A percentile compares a stretch with the other conserved stretches of the same genome.
Evolutionary conservation across 2,113 vertebrate species (phyloP).

Genomic region (Varanus komodoensis): DNA sequence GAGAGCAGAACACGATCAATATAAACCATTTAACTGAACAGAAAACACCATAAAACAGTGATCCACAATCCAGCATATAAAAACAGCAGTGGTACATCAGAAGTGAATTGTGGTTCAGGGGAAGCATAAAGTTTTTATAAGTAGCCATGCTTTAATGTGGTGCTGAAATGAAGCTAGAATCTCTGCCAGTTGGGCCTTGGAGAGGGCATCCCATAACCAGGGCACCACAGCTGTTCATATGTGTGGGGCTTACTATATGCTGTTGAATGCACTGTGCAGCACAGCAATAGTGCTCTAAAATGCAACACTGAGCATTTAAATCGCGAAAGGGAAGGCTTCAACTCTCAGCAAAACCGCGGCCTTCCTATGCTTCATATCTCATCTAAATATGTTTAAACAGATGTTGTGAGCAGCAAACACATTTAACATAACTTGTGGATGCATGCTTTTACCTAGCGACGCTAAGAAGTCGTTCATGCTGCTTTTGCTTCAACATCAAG

Average conservation of each 20-base stretch:
- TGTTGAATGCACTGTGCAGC: not conserved
- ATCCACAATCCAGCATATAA: too few relatives aligned
- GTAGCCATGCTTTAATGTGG: too few relatives aligned
- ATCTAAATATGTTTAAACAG: not conserved
- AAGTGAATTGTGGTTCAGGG: too few relatives aligned
- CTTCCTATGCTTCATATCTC: not conserved
- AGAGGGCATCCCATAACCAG: too few relatives aligned
- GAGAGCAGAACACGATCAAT: too few relatives aligned
- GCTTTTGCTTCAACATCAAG: not conserved
- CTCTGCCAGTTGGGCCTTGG: too few relatives aligned
- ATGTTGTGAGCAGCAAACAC: not conserved
- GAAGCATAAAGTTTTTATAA: too few relatives aligned
- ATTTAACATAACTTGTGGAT: not conserved
- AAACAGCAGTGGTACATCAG: too few relatives aligned
- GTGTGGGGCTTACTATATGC: not conserved
- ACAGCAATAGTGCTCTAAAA: not conserved
- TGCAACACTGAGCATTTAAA: not conserved
- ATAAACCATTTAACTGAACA: too few relatives aligned
- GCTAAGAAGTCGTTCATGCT: not conserved
- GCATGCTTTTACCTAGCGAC: not conserved
- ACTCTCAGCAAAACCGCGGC: not conserved
- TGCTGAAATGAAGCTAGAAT: too few relatives aligned
- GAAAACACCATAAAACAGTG: too few relatives aligned
- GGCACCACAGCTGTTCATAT: not conserved
- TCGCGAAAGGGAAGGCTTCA: not conserved